Evolutionary conservation across 1,140 invertebrate genomes (phyloP).

Genomic region (Magallana angulata): DNA sequence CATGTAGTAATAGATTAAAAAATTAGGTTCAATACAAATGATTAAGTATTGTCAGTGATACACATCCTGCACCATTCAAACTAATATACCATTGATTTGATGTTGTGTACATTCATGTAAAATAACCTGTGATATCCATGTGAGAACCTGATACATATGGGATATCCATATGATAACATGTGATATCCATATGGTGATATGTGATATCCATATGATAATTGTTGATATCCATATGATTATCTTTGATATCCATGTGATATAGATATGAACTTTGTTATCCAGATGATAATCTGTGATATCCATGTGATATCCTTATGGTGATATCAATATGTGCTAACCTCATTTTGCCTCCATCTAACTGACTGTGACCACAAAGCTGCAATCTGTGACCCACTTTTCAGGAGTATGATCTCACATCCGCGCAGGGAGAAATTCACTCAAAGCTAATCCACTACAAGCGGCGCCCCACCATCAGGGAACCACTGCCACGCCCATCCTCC

Average conservation of each 20-base stretch:
- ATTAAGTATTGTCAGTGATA: too few relatives aligned
- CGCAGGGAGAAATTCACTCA: conserved; percentile 17
- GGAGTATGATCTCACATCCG: conserved; percentile 7
- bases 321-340: neutral
- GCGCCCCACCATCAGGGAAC: neutral
- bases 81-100: too few relatives aligned
- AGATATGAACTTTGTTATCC: too few relatives aligned
- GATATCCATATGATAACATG: neutral
- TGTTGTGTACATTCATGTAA: neutral
- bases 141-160: neutral
- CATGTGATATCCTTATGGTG: too few relatives aligned
- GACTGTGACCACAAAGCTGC: neutral
- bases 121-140: neutral
- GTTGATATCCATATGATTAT: too few relatives aligned
- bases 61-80: neutral
- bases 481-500: neutral
- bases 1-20: too few relatives aligned
- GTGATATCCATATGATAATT: too few relatives aligned
- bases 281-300: too few relatives aligned
- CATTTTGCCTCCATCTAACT: neutral
- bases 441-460: conserved; percentile 10
- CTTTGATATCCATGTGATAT: too few relatives aligned
- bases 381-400: conserved; percentile 28
- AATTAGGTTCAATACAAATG: too few relatives aligned
- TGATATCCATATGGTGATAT: neutral